Conservation (phyloP, 2,797 vertebrate species). For the Sciurus vulgaris region DNA sequence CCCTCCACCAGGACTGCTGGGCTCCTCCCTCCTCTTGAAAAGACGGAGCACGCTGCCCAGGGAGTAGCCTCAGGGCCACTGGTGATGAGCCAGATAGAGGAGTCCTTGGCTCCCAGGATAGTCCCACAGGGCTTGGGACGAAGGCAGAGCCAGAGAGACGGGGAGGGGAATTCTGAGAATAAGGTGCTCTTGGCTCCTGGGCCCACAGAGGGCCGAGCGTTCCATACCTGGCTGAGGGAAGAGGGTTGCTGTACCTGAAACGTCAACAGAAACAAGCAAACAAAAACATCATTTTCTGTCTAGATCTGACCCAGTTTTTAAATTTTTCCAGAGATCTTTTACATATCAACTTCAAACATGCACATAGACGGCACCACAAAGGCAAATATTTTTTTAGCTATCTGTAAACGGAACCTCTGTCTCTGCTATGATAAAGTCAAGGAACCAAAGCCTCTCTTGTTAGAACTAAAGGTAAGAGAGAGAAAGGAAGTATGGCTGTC, state of each 20-base stretch:
- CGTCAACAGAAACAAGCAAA: neutral
- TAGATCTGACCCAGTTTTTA: neutral
- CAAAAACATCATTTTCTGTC: neutral
- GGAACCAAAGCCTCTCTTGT: neutral
- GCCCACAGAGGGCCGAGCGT: neutral
- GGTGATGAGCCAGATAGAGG: no score
- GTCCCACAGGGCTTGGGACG: neutral
- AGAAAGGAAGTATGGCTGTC: neutral
- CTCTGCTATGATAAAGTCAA: neutral
- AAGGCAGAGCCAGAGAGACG: neutral
- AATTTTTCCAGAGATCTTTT: slow-evolving; percentile 53
- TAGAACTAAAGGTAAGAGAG: slow-evolving; percentile 51
- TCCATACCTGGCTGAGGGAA: neutral
- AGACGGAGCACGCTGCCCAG: neutral
- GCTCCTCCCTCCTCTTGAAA: neutral
- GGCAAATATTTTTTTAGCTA: neutral
- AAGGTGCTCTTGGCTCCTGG: neutral
- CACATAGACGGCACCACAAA: neutral
- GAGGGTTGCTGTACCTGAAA: neutral
- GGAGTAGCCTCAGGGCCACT: neutral
- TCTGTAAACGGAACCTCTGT: slow-evolving; percentile 25
- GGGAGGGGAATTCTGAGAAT: neutral
- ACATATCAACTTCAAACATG: neutral
- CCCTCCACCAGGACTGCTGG: neutral
- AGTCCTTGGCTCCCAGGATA: neutral